These are phyloP conservation scores for Florisuga fusca DNA, from an alignment of 2,797 vertebrate genomes.

Conservation along the genomic window DNA sequence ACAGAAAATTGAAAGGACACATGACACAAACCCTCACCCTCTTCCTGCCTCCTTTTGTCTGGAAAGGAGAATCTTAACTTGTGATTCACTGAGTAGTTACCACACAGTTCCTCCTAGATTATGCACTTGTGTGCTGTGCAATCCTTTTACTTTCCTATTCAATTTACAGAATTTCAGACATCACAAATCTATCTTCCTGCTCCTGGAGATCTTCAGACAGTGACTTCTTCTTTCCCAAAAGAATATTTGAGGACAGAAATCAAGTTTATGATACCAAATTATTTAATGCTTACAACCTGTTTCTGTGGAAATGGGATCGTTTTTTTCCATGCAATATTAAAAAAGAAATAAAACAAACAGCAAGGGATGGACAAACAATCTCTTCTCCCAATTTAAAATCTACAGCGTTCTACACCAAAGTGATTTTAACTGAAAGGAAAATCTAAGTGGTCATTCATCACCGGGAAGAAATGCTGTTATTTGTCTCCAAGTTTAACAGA, in stretches of 20 bases:
- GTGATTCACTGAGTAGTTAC: not conserved
- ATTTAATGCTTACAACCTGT: not conserved
- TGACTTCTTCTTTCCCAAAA: not conserved
- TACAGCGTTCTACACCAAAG: constrained; percentile 41
- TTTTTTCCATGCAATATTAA: not conserved
- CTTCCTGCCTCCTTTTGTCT: not conserved
- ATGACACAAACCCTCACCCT: not conserved
- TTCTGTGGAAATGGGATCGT: constrained; percentile 1
- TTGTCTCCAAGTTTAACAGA: not conserved
- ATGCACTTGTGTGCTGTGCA: not conserved
- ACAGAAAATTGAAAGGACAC: not conserved
- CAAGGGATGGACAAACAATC: not conserved
- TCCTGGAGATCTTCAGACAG: not conserved
- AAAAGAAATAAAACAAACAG: constrained; percentile 29
- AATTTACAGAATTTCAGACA: not conserved
- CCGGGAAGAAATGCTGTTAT: not conserved
- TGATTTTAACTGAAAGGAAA: constrained; percentile 53
- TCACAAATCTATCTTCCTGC: not conserved
- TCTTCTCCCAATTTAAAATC: constrained; percentile 35
- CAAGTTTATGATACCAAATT: not conserved
- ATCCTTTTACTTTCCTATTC: not conserved
- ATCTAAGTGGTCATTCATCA: constrained; percentile 50
- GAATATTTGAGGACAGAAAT: constrained; percentile 20
- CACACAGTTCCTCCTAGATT: not conserved
- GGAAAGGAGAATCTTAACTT: not conserved